A percentile compares a stretch with the other conserved stretches of the same genome.
Evolutionary conservation across 2,888 invertebrate genomes (phyloP).

Genomic region (Caenorhabditis plicata): DNA sequence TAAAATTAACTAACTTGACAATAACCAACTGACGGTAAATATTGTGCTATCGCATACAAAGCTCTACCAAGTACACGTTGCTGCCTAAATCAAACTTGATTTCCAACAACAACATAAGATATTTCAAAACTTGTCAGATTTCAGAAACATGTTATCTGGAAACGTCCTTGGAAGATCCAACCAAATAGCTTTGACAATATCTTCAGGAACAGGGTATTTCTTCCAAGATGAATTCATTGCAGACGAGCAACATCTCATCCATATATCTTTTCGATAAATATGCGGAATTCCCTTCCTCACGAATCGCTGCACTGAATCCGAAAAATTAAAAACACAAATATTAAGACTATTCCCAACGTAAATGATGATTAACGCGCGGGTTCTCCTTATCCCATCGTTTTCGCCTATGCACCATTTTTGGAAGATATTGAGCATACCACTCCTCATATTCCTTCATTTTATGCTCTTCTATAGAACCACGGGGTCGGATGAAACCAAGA

Average conservation of each 20-base stretch:
- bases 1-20: slow-evolving; percentile 28
- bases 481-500: slow-evolving; percentile 41
- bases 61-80: slow-evolving; percentile 32
- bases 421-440: slow-evolving; percentile 37
- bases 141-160: slow-evolving; percentile 40
- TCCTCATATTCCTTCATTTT: slow-evolving; percentile 35
- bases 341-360: slow-evolving; percentile 17
- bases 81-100: slow-evolving; percentile 10
- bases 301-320: slow-evolving; percentile 51
- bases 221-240: slow-evolving; percentile 9
- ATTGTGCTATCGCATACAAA: slow-evolving; percentile 38
- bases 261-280: slow-evolving; percentile 38
- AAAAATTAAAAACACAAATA: background rate
- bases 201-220: slow-evolving; percentile 28
- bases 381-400: slow-evolving; percentile 44
- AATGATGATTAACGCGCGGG: slow-evolving; percentile 27
- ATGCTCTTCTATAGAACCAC: no score
- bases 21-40: slow-evolving; percentile 44
- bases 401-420: slow-evolving; percentile 34
- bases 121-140: slow-evolving; percentile 12
- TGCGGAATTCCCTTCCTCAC: slow-evolving; percentile 46
- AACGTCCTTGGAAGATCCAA: slow-evolving; percentile 49
- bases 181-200: slow-evolving; percentile 35
- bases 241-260: slow-evolving; percentile 43
- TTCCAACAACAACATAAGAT: slow-evolving; percentile 1